Evolutionary conservation across 2,113 vertebrate genomes (phyloP).

Genomic region (Carollia perspicillata): DNA sequence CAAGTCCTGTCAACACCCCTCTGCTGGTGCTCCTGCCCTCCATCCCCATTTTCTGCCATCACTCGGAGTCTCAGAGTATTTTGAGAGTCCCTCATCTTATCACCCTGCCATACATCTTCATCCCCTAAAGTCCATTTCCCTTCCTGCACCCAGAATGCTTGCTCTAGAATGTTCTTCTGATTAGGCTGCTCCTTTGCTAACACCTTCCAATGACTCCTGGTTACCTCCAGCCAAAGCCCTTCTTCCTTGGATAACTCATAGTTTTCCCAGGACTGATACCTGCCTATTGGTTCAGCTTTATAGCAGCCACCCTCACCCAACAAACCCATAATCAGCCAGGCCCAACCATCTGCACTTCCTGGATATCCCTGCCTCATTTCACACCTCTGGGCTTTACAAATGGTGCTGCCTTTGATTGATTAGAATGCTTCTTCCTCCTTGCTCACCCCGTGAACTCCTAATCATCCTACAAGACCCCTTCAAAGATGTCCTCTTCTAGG

Average conservation of each 20-base stretch:
- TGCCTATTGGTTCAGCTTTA: background rate
- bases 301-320: rapidly evolving
- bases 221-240: background rate
- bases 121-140: background rate
- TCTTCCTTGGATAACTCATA: rapidly evolving
- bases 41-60: rapidly evolving
- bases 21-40: background rate
- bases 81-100: rapidly evolving
- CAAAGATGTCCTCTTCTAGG: background rate
- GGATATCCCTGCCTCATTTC: background rate
- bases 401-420: background rate
- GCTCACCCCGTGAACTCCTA: background rate
- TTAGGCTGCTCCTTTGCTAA: background rate
- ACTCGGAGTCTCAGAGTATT: background rate
- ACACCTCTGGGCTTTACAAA: background rate
- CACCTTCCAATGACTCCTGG: background rate
- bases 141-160: background rate
- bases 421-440: background rate
- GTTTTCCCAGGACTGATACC: background rate
- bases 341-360: background rate
- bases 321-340: background rate
- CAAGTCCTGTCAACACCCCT: background rate
- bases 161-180: background rate
- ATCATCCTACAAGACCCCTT: background rate
- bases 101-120: background rate